Conservation (phyloP, 2,113 vertebrate species). For the Serinus canaria region DNA sequence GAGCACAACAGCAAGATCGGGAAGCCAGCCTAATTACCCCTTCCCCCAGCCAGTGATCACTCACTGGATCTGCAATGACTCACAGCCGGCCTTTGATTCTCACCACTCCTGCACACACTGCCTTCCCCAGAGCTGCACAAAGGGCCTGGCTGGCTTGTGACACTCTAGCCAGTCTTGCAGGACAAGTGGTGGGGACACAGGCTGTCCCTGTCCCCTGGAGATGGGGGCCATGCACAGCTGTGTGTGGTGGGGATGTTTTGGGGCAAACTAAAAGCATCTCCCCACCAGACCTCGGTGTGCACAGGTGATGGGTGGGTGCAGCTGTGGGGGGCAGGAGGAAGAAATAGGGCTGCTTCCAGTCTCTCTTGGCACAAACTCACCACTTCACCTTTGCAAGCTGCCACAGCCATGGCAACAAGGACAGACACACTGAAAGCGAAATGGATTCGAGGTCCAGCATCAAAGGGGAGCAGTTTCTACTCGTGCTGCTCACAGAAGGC, state of each 20-base stretch:
- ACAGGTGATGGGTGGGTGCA: neutral
- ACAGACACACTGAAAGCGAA: neutral
- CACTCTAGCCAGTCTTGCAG: neutral
- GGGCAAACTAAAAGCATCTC: neutral
- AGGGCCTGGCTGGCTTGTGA: neutral
- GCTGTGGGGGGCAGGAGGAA: neutral
- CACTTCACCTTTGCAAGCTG: neutral
- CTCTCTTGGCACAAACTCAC: neutral
- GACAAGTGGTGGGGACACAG: neutral
- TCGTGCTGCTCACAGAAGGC: neutral
- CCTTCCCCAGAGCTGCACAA: neutral
- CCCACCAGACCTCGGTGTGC: accelerated
- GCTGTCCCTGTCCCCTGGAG: accelerated
- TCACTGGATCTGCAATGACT: slow-evolving; percentile 42
- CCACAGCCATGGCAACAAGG: neutral
- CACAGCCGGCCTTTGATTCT: slow-evolving; percentile 32
- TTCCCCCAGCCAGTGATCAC: neutral
- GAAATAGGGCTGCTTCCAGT: neutral
- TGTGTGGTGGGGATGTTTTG: neutral
- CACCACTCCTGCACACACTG: neutral
- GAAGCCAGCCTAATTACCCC: slow-evolving; percentile 1
- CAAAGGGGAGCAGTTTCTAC: neutral
- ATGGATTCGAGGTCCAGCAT: neutral
- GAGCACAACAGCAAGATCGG: neutral
- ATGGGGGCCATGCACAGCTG: accelerated